These are phyloP conservation scores for Anadara kagoshimensis DNA, from an alignment of 1,140 invertebrate genomes.

Conservation along the genomic window DNA sequence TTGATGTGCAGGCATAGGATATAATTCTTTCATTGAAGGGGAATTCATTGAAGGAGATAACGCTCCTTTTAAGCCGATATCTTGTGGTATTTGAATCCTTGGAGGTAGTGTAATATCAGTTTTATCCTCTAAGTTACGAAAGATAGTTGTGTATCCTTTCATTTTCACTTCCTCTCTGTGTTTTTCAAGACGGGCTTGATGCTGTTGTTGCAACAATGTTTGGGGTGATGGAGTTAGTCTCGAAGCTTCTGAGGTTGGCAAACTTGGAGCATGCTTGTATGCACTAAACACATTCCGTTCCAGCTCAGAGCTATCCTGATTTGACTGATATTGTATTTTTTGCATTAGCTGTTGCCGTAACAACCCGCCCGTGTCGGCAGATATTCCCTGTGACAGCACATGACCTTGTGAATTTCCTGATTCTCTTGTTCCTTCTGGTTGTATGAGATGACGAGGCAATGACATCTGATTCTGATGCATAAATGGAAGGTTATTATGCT, in stretches of 20 bases:
- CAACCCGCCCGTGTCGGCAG: conserved; percentile 2
- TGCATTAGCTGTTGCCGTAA: conserved; percentile 38
- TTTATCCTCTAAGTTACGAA: neutral
- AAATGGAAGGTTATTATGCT: no score
- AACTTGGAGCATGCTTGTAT: neutral
- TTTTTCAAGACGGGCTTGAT: neutral
- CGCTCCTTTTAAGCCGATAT: conserved; percentile 2
- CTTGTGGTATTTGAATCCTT: conserved; percentile 3
- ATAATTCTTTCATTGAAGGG: neutral
- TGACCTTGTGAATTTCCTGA: no score
- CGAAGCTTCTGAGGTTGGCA: neutral
- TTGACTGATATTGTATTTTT: neutral
- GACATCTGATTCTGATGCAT: no score
- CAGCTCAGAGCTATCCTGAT: neutral
- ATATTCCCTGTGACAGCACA: no score
- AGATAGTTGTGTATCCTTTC: neutral
- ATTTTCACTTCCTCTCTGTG: neutral
- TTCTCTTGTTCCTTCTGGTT: no score
- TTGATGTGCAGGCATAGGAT: neutral
- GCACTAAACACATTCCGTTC: neutral
- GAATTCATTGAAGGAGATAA: neutral
- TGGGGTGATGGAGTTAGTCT: conserved; percentile 2
- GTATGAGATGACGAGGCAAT: no score
- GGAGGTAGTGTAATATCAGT: neutral
- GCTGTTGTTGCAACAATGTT: neutral